These are phyloP conservation scores for Drosophila crucigera DNA, from an alignment of 2,888 invertebrate species.

Conservation along the genomic window DNA sequence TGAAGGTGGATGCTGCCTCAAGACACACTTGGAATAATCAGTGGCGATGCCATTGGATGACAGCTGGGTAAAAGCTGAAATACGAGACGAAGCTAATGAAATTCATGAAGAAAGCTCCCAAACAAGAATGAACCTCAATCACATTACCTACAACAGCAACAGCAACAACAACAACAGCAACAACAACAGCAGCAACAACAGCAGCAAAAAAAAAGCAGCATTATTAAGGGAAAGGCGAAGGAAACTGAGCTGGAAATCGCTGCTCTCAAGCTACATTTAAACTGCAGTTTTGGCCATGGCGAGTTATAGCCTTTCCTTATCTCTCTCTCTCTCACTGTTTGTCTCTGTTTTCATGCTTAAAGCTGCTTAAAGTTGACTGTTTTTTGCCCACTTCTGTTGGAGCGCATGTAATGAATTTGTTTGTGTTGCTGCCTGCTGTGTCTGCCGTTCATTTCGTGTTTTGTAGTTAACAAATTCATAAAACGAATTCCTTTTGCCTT, in stretches of 20 bases:
- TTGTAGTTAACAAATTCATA: slow-evolving; percentile 76
- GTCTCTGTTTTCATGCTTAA: not conserved
- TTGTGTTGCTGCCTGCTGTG: slow-evolving; percentile 4
- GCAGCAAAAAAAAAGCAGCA: not conserved
- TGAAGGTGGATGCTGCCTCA: slow-evolving; percentile 43
- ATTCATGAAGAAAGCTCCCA: slow-evolving; percentile 57
- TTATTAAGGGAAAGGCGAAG: slow-evolving; percentile 5
- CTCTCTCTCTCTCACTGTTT: not conserved
- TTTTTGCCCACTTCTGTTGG: slow-evolving; percentile 2
- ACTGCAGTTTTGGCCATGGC: slow-evolving; percentile 18
- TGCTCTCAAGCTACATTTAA: slow-evolving; percentile 50
- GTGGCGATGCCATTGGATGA: slow-evolving; percentile 47
- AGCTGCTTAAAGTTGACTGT: slow-evolving; percentile 6
- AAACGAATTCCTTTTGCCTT: slow-evolving; percentile 63
- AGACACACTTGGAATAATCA: slow-evolving; percentile 67
- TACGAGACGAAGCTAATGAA: slow-evolving; percentile 64
- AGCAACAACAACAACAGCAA: not conserved
- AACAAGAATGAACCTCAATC: slow-evolving; percentile 44
- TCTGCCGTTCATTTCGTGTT: slow-evolving; percentile 57
- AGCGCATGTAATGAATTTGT: slow-evolving; percentile 47
- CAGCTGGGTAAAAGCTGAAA: slow-evolving; percentile 37
- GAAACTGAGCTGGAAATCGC: slow-evolving; percentile 2
- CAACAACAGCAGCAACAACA: not conserved
- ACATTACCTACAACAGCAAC: slow-evolving; percentile 13
- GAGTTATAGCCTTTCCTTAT: not conserved